Base-by-base conservation (phyloP, 2,888 invertebrate species). In the Arrhopalites spinosus region DNA sequence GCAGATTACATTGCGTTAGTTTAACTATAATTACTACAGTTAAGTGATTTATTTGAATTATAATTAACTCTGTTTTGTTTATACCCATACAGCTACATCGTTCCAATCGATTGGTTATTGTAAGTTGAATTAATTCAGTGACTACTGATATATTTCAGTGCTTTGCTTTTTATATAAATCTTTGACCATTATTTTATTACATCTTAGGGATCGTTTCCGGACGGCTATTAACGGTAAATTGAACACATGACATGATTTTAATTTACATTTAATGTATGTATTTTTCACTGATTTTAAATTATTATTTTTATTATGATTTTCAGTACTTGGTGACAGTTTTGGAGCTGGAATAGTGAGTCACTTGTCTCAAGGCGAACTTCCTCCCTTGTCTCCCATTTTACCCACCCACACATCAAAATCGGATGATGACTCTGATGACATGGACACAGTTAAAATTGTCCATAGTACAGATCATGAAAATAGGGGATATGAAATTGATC, bases 271-370 rank as follows among this genome's bases (percentile, higher is more conserved):
- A 8, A 5, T n/a, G 7, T 2, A 53, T 1, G 23, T 17, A 53
- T n/a, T 53, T 11, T 20, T 53, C n/a, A 53, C 23, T 11, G 11
- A 1, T 53, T 53, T 15, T 50, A 8, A 36, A n/a, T 13, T 8
- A 61, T 27, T 23, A 3, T 23, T 75, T 86, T 88, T 45, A 89
- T 89, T 81, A 88, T 89, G 5, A 84, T 53, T 17, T 53, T 1
- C 20, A 53, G 2, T 20, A 11, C 5, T 87, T 77, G 89, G 89
- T 11, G 89, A 89, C 83, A 86, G 88, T 20, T 84, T 88, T 71
- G 89, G 89, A 1, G 88, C 88, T 13, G 89, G 87, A 0, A 87
- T 89, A 73, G 88, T 89, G 20, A 83, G 86, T 77, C 86, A 87
- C 76, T 81, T 87, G 77, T 84, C 84, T 78, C 80, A 80, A 77